A percentile compares a stretch with the other conserved stretches of the same genome.
Evolutionary conservation across 2,797 vertebrate species (phyloP).

Genomic region (Argyrosomus regius): DNA sequence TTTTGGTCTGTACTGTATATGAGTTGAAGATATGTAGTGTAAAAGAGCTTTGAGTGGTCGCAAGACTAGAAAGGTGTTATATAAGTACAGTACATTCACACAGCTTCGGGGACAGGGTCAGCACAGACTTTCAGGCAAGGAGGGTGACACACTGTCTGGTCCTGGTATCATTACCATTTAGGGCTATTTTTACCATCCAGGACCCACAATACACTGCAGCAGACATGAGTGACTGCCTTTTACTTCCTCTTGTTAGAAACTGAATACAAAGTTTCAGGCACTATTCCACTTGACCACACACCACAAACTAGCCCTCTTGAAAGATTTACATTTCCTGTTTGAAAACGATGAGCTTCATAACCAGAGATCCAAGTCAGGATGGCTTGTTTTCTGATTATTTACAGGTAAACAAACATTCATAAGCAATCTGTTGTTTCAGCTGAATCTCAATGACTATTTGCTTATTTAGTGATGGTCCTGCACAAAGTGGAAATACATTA

Average conservation of each 20-base stretch:
- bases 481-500: background rate
- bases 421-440: background rate
- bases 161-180: background rate
- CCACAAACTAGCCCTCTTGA: background rate
- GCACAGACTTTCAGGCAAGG: too few relatives aligned
- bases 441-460: background rate
- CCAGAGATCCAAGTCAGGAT: background rate
- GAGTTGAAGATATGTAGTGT: too few relatives aligned
- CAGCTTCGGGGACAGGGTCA: too few relatives aligned
- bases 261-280: slow-evolving; percentile 12
- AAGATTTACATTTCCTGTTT: slow-evolving; percentile 5
- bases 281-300: background rate
- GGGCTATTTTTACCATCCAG: background rate
- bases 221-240: slow-evolving; percentile 12
- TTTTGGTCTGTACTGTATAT: too few relatives aligned
- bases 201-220: slow-evolving; percentile 9
- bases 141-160: too few relatives aligned
- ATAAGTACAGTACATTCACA: too few relatives aligned
- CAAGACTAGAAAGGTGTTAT: too few relatives aligned
- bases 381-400: background rate
- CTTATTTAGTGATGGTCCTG: background rate
- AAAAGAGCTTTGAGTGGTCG: too few relatives aligned
- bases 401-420: background rate
- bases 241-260: slow-evolving; percentile 51
- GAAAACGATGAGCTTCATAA: background rate